Percentiles rank a stretch among this genome's conserved stretches.
phyloP scores from a whole-genome alignment of 2,113 vertebrate species.

The Sylvia atricapilla region DNA sequence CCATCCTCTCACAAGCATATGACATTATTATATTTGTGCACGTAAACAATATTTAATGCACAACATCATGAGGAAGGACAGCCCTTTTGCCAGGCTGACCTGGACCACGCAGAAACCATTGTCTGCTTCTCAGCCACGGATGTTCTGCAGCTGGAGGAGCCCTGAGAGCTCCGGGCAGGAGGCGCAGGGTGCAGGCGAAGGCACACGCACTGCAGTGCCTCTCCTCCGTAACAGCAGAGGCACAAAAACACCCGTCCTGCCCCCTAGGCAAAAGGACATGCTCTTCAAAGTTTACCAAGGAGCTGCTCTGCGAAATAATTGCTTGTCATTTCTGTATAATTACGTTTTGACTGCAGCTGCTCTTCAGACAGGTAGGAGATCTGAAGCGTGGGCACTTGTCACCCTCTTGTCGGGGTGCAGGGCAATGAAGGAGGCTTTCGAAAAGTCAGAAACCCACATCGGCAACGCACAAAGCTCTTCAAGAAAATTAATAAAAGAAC shows the following conservation, averaged over 20 bases:
- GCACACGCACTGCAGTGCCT: background rate
- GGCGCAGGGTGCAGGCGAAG: background rate
- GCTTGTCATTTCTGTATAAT: background rate
- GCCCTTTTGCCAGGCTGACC: background rate
- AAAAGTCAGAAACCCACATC: background rate
- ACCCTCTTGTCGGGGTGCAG: background rate
- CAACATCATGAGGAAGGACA: background rate
- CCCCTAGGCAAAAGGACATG: background rate
- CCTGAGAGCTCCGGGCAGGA: background rate
- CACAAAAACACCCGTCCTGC: background rate
- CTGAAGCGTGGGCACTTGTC: background rate
- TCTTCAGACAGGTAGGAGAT: background rate
- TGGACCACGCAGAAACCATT: background rate
- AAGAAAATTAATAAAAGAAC: background rate
- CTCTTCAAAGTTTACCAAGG: background rate
- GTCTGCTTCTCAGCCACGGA: background rate
- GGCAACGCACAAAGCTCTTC: background rate
- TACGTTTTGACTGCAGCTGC: background rate
- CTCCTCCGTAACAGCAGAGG: background rate
- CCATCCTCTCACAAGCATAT: background rate
- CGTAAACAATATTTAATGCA: background rate
- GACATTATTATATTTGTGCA: no score
- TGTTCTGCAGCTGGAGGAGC: background rate
- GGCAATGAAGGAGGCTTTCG: background rate
- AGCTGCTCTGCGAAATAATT: background rate